phyloP scores from a whole-genome alignment of 2,888 invertebrate genomes.

The Athalia rosae region DNA sequence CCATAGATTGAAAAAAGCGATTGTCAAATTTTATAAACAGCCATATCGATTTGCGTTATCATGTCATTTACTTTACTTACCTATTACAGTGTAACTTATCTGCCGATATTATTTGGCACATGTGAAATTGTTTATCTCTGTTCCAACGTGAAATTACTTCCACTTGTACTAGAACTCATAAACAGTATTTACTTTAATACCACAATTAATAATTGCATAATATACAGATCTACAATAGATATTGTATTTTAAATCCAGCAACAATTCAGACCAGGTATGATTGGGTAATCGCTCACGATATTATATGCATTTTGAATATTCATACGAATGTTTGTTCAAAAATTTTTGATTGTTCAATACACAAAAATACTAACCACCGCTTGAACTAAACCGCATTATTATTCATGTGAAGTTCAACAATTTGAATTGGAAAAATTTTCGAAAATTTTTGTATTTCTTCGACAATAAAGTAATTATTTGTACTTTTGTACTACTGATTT shows the following conservation, averaged over 20 bases:
- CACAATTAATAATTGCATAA: conserved; percentile 18
- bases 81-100: background rate
- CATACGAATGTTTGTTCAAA: background rate
- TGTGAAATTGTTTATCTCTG: conserved; percentile 5
- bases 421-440: conserved; percentile 43
- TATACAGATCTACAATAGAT: conserved; percentile 3
- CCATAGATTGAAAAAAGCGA: background rate
- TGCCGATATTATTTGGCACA: background rate
- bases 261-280: background rate
- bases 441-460: conserved; percentile 50
- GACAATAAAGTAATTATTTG: conserved; percentile 68
- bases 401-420: conserved; percentile 46
- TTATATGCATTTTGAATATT: background rate
- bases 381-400: background rate
- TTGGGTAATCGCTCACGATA: conserved; percentile 10
- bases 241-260: conserved; percentile 27
- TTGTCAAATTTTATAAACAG: background rate
- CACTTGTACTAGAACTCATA: conserved; percentile 25
- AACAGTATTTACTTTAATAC: conserved; percentile 33
- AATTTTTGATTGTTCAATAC: background rate
- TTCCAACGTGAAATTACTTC: background rate
- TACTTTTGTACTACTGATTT: conserved; percentile 64
- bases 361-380: background rate
- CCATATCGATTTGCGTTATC: too few relatives aligned
- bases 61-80: background rate